phyloP scores from a whole-genome alignment of 2,797 vertebrate species.

The Echiichthys vipera region DNA sequence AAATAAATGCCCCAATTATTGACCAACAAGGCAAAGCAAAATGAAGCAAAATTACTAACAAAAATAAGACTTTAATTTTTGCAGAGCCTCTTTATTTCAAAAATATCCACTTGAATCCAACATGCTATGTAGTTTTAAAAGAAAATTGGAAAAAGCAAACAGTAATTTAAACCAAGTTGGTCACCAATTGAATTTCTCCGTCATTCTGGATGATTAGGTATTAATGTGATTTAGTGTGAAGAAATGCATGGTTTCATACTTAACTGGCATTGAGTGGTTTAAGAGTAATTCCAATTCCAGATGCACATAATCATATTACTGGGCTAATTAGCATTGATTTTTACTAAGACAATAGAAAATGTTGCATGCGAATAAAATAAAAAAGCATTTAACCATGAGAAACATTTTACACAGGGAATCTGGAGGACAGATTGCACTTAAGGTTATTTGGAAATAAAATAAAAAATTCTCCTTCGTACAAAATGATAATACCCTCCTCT shows the following conservation, averaged over 20 bases:
- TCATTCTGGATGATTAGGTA: slow-evolving; percentile 73
- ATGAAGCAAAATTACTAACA: no score
- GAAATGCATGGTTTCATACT: slow-evolving; percentile 78
- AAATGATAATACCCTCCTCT: not conserved
- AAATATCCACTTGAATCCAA: not conserved
- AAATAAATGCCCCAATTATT: not conserved
- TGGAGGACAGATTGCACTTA: slow-evolving; percentile 55
- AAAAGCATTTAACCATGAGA: slow-evolving; percentile 53
- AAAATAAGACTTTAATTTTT: not conserved
- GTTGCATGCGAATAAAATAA: slow-evolving; percentile 69
- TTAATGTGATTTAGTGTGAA: slow-evolving; percentile 83
- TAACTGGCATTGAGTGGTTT: slow-evolving; percentile 82
- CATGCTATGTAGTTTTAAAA: slow-evolving; percentile 22
- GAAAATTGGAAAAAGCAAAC: slow-evolving; percentile 47
- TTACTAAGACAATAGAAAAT: slow-evolving; percentile 55
- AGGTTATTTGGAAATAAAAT: slow-evolving; percentile 40
- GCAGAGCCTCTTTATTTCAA: not conserved
- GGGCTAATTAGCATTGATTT: slow-evolving; percentile 81
- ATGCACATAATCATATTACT: slow-evolving; percentile 84
- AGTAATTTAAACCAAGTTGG: slow-evolving; percentile 53
- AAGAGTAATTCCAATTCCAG: slow-evolving; percentile 82
- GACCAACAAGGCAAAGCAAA: not conserved
- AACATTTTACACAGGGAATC: not conserved
- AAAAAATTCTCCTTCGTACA: slow-evolving; percentile 28
- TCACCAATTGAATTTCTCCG: slow-evolving; percentile 69